A percentile compares a stretch with the other conserved stretches of the same genome.
phyloP scores from a whole-genome alignment of 1,140 invertebrate species.

The Drosophila subobscura region DNA sequence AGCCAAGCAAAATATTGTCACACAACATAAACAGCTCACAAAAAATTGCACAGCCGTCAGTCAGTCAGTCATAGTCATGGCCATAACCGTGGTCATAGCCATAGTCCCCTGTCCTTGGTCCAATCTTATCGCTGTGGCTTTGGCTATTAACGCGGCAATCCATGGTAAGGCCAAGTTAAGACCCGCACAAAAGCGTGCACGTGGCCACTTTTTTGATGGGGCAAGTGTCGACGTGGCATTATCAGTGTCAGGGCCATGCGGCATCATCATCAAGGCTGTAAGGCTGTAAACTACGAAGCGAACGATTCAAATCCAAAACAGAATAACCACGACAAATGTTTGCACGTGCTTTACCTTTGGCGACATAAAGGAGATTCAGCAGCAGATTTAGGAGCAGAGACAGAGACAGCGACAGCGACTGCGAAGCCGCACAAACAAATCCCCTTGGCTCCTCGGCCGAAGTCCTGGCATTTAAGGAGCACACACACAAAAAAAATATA shows the following conservation, averaged over 20 bases:
- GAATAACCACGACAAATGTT: constrained; percentile 80
- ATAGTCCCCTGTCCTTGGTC: not conserved
- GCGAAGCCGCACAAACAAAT: constrained; percentile 44
- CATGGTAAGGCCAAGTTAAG: constrained; percentile 68
- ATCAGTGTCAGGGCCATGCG: constrained; percentile 48
- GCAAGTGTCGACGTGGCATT: constrained; percentile 52
- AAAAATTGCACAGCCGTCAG: constrained; percentile 31
- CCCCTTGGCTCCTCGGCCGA: constrained; percentile 32
- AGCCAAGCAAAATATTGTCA: constrained; percentile 45
- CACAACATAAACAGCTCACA: constrained; percentile 49
- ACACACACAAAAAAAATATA: constrained; percentile 17
- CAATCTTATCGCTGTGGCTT: constrained; percentile 69
- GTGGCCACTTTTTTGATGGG: constrained; percentile 51
- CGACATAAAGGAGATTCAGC: constrained; percentile 62
- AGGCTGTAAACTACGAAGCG: constrained; percentile 69
- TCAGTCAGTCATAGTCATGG: constrained; percentile 23
- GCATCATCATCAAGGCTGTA: constrained; percentile 62
- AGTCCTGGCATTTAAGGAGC: constrained; percentile 65
- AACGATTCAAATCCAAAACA: constrained; percentile 78
- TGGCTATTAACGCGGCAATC: constrained; percentile 73
- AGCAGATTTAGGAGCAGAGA: constrained; percentile 15
- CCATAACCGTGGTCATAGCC: not conserved
- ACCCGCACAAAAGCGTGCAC: constrained; percentile 52
- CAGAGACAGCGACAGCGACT: constrained; percentile 6
- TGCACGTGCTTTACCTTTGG: constrained; percentile 73